Conservation (phyloP, 2,888 invertebrate genomes). For the Tromatobia lineatoria region DNA sequence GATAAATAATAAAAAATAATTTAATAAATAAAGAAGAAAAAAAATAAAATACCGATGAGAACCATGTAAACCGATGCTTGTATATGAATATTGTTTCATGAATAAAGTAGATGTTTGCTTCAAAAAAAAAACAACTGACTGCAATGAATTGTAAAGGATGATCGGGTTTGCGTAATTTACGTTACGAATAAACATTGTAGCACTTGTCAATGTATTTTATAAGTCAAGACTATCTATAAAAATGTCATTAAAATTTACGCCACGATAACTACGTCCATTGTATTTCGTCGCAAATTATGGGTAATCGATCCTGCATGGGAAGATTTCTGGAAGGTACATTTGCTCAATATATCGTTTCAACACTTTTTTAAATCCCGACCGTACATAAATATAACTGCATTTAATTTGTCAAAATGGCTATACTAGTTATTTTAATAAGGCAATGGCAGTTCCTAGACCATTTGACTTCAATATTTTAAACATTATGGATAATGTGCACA, state of each 20-base stretch:
- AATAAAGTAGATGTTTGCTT: slow-evolving; percentile 83
- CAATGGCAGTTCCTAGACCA: too few species aligned
- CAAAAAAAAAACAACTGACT: slow-evolving; percentile 73
- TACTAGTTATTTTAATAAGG: too few species aligned
- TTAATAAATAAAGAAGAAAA: slow-evolving; percentile 44
- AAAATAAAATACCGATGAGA: slow-evolving; percentile 62
- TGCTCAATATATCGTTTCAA: neutral
- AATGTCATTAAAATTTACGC: slow-evolving; percentile 25
- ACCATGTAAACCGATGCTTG: slow-evolving; percentile 81
- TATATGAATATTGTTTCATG: slow-evolving; percentile 82
- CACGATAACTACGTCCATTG: neutral
- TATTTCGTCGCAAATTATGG: neutral
- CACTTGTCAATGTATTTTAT: slow-evolving; percentile 77
- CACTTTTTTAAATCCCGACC: neutral
- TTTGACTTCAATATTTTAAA: too few species aligned
- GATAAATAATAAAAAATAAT: slow-evolving; percentile 71
- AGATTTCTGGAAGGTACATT: neutral
- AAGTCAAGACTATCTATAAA: slow-evolving; percentile 68
- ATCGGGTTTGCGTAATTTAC: slow-evolving; percentile 63
- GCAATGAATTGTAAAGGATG: slow-evolving; percentile 52
- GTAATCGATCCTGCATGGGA: neutral
- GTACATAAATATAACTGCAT: too few species aligned
- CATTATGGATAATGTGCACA: too few species aligned
- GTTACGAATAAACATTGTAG: slow-evolving; percentile 76
- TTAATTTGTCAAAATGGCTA: too few species aligned